Percentiles rank a stretch among this genome's conserved stretches.
Conservation (phyloP, 2,113 vertebrate species). For the Menura novaehollandiae region DNA sequence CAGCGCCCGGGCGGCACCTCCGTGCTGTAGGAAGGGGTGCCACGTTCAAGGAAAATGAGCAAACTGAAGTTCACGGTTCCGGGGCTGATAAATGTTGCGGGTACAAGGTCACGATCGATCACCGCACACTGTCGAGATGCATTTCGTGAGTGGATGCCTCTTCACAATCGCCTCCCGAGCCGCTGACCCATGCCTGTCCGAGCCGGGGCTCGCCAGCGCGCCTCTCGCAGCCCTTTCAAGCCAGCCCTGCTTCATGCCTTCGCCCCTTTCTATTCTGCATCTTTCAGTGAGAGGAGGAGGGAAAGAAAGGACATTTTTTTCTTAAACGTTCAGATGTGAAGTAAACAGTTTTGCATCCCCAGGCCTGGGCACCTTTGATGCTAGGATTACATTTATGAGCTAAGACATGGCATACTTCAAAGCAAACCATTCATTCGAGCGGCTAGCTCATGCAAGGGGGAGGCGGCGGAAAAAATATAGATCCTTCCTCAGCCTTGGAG, state of each 20-base stretch:
- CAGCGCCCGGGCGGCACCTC: neutral
- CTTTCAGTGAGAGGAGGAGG: constrained; percentile 44
- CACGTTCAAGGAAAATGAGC: constrained; percentile 65
- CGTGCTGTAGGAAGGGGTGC: neutral
- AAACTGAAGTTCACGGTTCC: constrained; percentile 69
- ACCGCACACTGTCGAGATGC: constrained; percentile 80
- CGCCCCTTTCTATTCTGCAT: constrained; percentile 55
- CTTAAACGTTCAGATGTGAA: constrained; percentile 63
- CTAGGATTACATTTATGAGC: constrained; percentile 81
- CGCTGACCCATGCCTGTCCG: constrained; percentile 80
- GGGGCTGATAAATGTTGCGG: constrained; percentile 63
- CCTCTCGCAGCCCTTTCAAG: constrained; percentile 74
- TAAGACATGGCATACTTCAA: constrained; percentile 81
- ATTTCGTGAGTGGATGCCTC: constrained; percentile 87
- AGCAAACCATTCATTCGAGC: constrained; percentile 73
- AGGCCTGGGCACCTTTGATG: constrained; percentile 75
- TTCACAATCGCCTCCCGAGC: constrained; percentile 79
- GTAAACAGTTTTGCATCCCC: constrained; percentile 77
- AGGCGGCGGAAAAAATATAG: neutral
- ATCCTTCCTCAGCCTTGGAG: neutral
- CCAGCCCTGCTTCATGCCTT: constrained; percentile 43
- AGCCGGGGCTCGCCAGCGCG: constrained; percentile 45
- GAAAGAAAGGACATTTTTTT: constrained; percentile 71
- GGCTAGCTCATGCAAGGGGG: constrained; percentile 18
- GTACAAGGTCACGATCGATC: constrained; percentile 82